Conservation (phyloP, 2,113 vertebrate genomes). For the Narcine bancroftii region DNA sequence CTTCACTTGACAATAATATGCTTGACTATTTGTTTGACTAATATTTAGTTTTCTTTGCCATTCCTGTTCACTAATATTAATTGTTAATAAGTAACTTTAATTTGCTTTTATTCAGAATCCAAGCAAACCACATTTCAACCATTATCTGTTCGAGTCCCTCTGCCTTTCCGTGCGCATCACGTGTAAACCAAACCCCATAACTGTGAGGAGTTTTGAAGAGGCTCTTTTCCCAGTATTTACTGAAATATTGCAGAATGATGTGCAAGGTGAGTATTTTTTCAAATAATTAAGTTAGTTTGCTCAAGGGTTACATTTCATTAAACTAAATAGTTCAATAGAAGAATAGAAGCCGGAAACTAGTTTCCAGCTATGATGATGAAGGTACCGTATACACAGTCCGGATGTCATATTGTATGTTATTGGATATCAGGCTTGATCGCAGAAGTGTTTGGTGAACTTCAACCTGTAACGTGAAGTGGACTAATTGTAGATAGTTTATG, state of each 20-base stretch:
- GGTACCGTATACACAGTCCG: too few species aligned
- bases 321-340: too few species aligned
- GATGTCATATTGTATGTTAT: not conserved
- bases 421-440: not conserved
- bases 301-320: not conserved
- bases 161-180: conserved; percentile 92
- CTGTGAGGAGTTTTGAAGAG: conserved; percentile 87
- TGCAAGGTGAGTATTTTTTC: conserved; percentile 70
- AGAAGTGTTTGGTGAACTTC: too few species aligned
- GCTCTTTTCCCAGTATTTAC: conserved; percentile 95
- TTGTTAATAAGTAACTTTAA: not conserved
- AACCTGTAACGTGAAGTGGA: not conserved
- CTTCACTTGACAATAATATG: too few species aligned
- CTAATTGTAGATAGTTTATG: not conserved
- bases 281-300: not conserved
- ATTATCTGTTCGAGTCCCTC: conserved; percentile 96
- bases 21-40: not conserved
- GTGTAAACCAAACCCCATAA: conserved; percentile 80
- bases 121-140: conserved; percentile 98
- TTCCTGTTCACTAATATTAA: not conserved
- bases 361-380: not conserved
- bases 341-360: too few species aligned
- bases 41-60: not conserved
- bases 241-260: conserved; percentile 91
- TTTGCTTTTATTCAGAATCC: conserved; percentile 71